Base-by-base conservation (phyloP, 2,113 vertebrate genomes). In the Spilogale gracilis region DNA sequence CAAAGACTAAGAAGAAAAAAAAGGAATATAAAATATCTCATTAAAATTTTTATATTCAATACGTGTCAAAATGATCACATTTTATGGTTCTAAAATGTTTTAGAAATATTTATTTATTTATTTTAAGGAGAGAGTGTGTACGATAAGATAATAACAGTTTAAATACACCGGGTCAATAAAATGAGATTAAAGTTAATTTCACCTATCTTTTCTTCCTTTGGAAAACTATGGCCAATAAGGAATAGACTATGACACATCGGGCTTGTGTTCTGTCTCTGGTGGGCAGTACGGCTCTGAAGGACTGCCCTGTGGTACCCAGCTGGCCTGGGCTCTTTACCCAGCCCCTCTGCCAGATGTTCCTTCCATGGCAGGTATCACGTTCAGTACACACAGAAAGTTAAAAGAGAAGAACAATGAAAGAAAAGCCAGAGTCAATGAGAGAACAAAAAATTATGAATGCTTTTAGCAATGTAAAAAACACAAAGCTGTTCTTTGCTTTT, bases 1-100 rank as follows among this genome's bases (percentile, higher is more conserved):
- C 83, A 92, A 94, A 96, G 50, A 92, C n/a, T 74, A 74, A 93
- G 50, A 61, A 80, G 89, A 87, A 96, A 48, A 96, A 48, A 65
- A 79, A 61, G n/a, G 16, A 88, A 91, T 0, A 0, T 23, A 93
- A 96, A 93, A 30, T 43, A 81, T 25, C 45, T 74, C 16, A 43
- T 45, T 94, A 86, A 85, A 74, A 74, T 43, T 60, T 92, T 82
- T 74, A 92, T 74, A 50, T 14, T 58, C 43, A 92, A 48, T 60
- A 71, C 0, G 14, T 89, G 25, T 86, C 69, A 88, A 80, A 91
- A 93, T 60, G 25, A 50, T 50, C 16, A 76, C 25, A 83, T 67
- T 93, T 96, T 88, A 20, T 6, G 30, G 6, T 69, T 38, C 38
- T 38, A 20, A 20, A 38, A 38, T 27, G 25, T 9, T n/a, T 30